Conservation (phyloP, 2,888 invertebrate species). For the Coleophora flavipennella region DNA sequence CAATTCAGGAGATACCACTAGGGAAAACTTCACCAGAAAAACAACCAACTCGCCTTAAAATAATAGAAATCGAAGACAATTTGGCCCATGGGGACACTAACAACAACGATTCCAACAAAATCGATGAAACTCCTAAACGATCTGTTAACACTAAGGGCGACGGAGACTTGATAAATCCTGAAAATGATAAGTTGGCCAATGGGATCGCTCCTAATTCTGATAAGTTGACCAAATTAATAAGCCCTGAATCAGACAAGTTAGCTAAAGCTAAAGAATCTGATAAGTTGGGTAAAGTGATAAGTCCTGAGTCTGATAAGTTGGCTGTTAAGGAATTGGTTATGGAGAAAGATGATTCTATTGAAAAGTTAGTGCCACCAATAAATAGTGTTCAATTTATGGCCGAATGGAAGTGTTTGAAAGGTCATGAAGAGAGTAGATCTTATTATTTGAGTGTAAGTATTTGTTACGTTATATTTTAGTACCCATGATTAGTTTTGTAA, state of each 20-base stretch:
- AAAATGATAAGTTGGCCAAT: constrained; percentile 7
- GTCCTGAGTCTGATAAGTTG: constrained; percentile 38
- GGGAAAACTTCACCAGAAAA: constrained; percentile 36
- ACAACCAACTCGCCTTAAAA: constrained; percentile 37
- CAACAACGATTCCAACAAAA: constrained; percentile 33
- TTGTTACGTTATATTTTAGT: too few relatives aligned
- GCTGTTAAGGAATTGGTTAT: constrained; percentile 22
- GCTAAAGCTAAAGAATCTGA: constrained; percentile 11
- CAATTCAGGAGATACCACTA: constrained; percentile 55
- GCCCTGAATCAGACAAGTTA: constrained; percentile 38
- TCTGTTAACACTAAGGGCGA: constrained; percentile 9
- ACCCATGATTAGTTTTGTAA: too few relatives aligned
- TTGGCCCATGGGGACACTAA: constrained; percentile 33
- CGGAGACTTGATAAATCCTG: constrained; percentile 10
- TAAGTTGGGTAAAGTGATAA: constrained; percentile 12
- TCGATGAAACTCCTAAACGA: constrained; percentile 7
- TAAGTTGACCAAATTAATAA: constrained; percentile 27
- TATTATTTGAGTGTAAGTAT: constrained; percentile 74
- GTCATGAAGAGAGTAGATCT: constrained; percentile 59
- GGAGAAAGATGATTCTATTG: constrained; percentile 23
- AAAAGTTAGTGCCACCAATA: constrained; percentile 55
- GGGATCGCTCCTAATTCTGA: constrained; percentile 31
- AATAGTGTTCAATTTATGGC: constrained; percentile 78
- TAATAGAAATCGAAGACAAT: constrained; percentile 36
- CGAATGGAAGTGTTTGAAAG: constrained; percentile 74